Evolutionary conservation across 2,888 invertebrate genomes (phyloP).

Genomic region (Anthophora plumipes): DNA sequence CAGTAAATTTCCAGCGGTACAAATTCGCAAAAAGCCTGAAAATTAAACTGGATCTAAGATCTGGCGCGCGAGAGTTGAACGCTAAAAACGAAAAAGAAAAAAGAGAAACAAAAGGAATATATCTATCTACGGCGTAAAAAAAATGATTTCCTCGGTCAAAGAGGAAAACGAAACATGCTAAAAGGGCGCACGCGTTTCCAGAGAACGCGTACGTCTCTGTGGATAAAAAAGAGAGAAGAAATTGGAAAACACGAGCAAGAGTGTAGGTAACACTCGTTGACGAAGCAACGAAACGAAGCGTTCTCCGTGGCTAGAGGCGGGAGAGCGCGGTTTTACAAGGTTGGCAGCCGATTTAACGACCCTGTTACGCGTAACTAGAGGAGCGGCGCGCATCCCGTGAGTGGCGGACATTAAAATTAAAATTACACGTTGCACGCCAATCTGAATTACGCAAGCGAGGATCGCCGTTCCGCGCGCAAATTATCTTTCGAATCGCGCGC

Average conservation of each 20-base stretch:
- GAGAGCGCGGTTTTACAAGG: conserved; percentile 28
- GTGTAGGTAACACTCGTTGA: neutral
- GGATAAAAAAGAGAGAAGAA: neutral
- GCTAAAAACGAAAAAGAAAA: neutral
- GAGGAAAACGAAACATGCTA: neutral
- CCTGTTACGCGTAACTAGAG: conserved; percentile 60
- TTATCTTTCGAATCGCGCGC: conserved; percentile 35
- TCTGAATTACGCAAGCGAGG: conserved; percentile 57
- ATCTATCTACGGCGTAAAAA: neutral
- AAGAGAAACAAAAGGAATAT: neutral
- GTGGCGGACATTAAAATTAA: conserved; percentile 57
- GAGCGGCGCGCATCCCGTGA: conserved; percentile 41
- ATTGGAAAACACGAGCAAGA: neutral
- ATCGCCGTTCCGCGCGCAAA: conserved; percentile 42
- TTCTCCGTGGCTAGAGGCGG: neutral
- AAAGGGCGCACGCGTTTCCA: neutral
- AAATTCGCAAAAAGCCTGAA: too few relatives aligned
- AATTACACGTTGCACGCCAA: conserved; percentile 52
- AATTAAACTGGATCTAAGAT: too few relatives aligned
- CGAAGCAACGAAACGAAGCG: neutral
- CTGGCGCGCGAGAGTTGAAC: too few relatives aligned
- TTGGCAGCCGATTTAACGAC: conserved; percentile 54
- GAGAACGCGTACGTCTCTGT: neutral
- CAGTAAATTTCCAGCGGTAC: too few relatives aligned
- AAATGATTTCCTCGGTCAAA: neutral